phyloP scores from a whole-genome alignment of 1,140 invertebrate species.

The silkworm (Bombyx mori) region ASM3026992v2 NC_085110.1:5498501-5499000 shows the following conservation, averaged over 20 bases:
- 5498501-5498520: conserved; percentile 1
- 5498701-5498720: conserved; percentile 59
- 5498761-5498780: no score
- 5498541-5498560: conserved; percentile 46
- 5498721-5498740: conserved; percentile 32
- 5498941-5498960: no score
- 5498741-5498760: conserved; percentile 14
- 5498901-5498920: no score
- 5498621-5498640: conserved; percentile 59
- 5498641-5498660: conserved; percentile 61
- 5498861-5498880: no score
- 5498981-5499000: no score
- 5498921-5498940: no score
- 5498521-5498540: conserved; percentile 33
- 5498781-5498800: no score
- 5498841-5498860: no score
- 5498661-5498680: conserved; percentile 48
- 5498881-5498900: no score
- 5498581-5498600: conserved; percentile 32
- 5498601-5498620: conserved; percentile 53
- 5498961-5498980: no score
- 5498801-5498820: no score
- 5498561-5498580: conserved; percentile 32
- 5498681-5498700: conserved; percentile 46
- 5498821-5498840: no score